These are phyloP conservation scores for Drosophila eohydei DNA, from an alignment of 2,888 invertebrate species.

Conservation along the genomic window DNA sequence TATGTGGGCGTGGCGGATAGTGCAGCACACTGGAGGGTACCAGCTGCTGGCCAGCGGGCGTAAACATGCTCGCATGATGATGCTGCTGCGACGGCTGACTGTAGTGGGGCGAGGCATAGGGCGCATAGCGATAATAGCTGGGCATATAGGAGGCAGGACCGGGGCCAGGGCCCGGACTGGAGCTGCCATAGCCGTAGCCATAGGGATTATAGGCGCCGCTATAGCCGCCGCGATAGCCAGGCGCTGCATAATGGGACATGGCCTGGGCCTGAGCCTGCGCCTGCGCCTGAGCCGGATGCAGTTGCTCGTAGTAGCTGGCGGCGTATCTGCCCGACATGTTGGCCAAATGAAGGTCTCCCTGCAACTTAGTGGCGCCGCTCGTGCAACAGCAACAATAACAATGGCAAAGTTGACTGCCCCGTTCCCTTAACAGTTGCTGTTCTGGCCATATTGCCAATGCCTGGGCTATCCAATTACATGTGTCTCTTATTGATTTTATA, in stretches of 20 bases:
- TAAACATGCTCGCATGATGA: slow-evolving; percentile 66
- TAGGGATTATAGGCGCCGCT: slow-evolving; percentile 51
- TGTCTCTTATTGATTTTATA: slow-evolving; percentile 68
- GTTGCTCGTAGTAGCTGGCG: slow-evolving; percentile 72
- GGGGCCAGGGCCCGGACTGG: slow-evolving; percentile 27
- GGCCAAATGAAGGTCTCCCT: background rate
- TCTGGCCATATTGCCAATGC: slow-evolving; percentile 59
- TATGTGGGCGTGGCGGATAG: slow-evolving; percentile 71
- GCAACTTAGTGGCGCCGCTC: slow-evolving; percentile 38
- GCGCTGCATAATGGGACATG: slow-evolving; percentile 65
- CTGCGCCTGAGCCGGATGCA: slow-evolving; percentile 49
- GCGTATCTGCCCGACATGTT: slow-evolving; percentile 70
- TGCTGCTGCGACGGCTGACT: slow-evolving; percentile 52
- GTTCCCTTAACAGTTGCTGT: slow-evolving; percentile 29
- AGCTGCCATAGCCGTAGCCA: slow-evolving; percentile 47
- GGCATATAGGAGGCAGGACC: slow-evolving; percentile 54
- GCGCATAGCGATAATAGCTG: slow-evolving; percentile 71
- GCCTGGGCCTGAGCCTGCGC: slow-evolving; percentile 40
- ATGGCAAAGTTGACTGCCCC: slow-evolving; percentile 60
- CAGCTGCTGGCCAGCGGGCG: slow-evolving; percentile 77
- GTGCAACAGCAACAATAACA: slow-evolving; percentile 52
- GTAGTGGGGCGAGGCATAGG: slow-evolving; percentile 70
- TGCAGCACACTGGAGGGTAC: slow-evolving; percentile 81
- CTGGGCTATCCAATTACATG: slow-evolving; percentile 71
- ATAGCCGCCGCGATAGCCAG: slow-evolving; percentile 54